These are phyloP conservation scores for Picathartes gymnocephalus DNA, from an alignment of 2,113 vertebrate species.

Conservation along the genomic window DNA sequence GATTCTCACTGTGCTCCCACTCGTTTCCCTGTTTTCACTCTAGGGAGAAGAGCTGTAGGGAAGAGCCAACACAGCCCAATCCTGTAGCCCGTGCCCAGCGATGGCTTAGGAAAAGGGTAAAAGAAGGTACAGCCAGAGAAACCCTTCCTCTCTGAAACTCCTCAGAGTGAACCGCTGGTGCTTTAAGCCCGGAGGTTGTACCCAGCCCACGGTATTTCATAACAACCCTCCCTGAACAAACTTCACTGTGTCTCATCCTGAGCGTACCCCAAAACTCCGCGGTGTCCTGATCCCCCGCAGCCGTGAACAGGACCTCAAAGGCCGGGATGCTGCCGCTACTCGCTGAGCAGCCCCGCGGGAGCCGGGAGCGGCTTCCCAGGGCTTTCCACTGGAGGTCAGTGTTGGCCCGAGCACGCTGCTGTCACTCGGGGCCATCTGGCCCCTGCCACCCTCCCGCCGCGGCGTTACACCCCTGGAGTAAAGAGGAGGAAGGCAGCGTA, in stretches of 20 bases:
- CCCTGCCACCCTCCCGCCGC: not conserved
- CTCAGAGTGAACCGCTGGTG: fast-evolving
- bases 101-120: not conserved
- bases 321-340: not conserved
- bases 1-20: not conserved
- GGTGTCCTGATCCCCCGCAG: not conserved
- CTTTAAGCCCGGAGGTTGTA: not conserved
- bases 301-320: fast-evolving
- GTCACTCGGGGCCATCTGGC: not conserved
- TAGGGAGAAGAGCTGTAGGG: not conserved
- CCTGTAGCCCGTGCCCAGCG: not conserved
- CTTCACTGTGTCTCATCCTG: not conserved
- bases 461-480: fast-evolving
- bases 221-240: not conserved
- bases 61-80: not conserved
- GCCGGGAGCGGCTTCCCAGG: not conserved
- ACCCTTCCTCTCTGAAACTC: not conserved
- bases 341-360: not conserved
- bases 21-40: not conserved
- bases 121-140: not conserved
- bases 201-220: not conserved
- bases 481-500: not conserved
- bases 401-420: not conserved
- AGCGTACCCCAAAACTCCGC: not conserved
- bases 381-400: constrained; percentile 49